Evolutionary conservation across 2,113 vertebrate species (phyloP).

Genomic region (Dipodomys spectabilis): DNA sequence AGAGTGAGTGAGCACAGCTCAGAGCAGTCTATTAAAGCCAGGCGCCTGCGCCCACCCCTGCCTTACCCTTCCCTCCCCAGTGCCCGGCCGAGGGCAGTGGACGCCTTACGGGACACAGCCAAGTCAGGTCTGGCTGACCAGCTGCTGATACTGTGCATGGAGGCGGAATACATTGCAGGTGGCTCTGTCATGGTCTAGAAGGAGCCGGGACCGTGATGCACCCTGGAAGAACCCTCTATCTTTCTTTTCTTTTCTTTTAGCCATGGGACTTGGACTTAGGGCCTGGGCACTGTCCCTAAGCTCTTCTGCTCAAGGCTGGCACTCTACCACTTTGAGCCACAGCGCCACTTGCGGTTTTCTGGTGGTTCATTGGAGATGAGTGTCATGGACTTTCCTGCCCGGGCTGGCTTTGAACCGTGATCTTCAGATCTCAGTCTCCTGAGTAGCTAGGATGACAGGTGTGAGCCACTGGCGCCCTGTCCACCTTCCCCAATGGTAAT

Average conservation of each 20-base stretch:
- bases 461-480: not conserved
- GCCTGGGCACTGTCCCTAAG: too few relatives aligned
- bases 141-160: not conserved
- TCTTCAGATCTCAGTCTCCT: too few relatives aligned
- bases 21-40: slow-evolving; percentile 46
- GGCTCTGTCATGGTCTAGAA: not conserved
- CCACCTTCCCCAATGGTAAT: rapidly evolving
- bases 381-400: too few relatives aligned
- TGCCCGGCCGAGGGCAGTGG: not conserved
- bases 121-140: not conserved
- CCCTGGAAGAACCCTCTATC: too few relatives aligned
- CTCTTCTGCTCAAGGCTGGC: too few relatives aligned
- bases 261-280: too few relatives aligned
- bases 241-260: too few relatives aligned
- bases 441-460: too few relatives aligned
- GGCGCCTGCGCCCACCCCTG: not conserved
- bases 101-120: not conserved
- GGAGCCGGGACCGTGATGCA: not conserved
- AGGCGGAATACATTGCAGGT: not conserved
- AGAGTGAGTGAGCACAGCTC: not conserved
- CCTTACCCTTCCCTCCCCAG: not conserved
- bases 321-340: too few relatives aligned
- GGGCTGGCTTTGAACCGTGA: too few relatives aligned
- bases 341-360: too few relatives aligned
- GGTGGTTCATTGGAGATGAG: too few relatives aligned